Percentiles rank a stretch among this genome's conserved stretches.
Conservation (phyloP, 2,113 vertebrate species). For the Calidris pygmaea region DNA sequence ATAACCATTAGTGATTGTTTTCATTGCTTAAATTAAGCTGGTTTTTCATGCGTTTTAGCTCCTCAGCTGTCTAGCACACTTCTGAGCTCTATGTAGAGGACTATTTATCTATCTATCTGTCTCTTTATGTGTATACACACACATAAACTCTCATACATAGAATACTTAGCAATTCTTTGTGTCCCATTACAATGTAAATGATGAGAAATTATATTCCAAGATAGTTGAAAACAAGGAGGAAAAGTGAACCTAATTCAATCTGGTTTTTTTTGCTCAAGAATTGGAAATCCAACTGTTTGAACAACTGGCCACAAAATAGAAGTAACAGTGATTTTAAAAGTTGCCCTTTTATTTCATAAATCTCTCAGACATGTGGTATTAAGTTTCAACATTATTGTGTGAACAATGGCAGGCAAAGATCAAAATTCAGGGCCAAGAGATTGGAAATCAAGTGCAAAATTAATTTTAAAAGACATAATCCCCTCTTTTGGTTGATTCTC, state of each 20-base stretch:
- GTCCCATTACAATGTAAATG: rapidly evolving
- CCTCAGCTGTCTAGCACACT: not conserved
- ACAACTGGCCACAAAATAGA: not conserved
- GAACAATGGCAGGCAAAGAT: not conserved
- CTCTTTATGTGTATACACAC: not conserved
- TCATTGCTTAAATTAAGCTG: not conserved
- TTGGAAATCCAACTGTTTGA: not conserved
- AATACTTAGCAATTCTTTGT: not conserved
- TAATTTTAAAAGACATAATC: not conserved
- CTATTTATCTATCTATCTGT: not conserved
- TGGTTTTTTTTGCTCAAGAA: not conserved
- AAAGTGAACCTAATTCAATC: not conserved
- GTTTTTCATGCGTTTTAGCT: not conserved
- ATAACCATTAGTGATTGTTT: not conserved
- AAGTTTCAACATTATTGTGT: not conserved
- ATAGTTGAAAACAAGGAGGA: not conserved
- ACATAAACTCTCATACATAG: not conserved
- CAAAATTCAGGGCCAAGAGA: not conserved
- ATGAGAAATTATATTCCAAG: not conserved
- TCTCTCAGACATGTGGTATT: not conserved
- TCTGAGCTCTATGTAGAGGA: not conserved
- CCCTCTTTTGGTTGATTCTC: not conserved
- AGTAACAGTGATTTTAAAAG: not conserved
- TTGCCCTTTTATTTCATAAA: not conserved
- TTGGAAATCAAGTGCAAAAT: not conserved